These are phyloP conservation scores for Nanorana parkeri DNA, from an alignment of 2,113 vertebrate species.

Conservation along the genomic window DNA sequence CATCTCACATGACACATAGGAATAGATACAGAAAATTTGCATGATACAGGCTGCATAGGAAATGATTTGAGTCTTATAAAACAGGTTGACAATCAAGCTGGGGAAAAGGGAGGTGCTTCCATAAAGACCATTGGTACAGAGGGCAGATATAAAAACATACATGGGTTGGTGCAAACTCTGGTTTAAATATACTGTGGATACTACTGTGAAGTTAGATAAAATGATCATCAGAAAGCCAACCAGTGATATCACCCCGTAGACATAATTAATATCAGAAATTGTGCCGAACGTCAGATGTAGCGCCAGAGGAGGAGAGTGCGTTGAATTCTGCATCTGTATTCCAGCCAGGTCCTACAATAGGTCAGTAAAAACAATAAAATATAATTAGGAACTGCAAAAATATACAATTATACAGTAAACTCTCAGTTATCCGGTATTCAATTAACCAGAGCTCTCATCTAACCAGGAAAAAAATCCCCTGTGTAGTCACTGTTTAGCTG, in stretches of 20 bases:
- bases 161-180: conserved; percentile 31
- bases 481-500: too few species aligned
- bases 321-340: background rate
- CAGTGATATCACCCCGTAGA: conserved; percentile 1
- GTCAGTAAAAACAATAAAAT: too few species aligned
- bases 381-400: too few species aligned
- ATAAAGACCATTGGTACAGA: conserved; percentile 18
- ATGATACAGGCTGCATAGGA: background rate
- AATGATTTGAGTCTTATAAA: background rate
- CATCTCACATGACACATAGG: background rate
- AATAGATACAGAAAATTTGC: conserved; percentile 15
- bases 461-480: too few species aligned
- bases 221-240: conserved; percentile 24
- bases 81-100: background rate
- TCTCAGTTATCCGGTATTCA: too few species aligned
- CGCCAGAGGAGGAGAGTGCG: background rate
- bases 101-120: conserved; percentile 3
- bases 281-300: background rate
- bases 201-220: background rate
- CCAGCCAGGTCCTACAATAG: too few species aligned
- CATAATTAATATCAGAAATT: background rate
- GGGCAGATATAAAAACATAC: conserved; percentile 16
- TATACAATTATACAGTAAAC: too few species aligned
- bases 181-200: background rate
- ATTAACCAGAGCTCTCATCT: too few species aligned